A percentile compares a stretch with the other conserved stretches of the same genome.
These are phyloP conservation scores for Fragum fragum DNA, from an alignment of 2,888 invertebrate species.

Conservation along the genomic window DNA sequence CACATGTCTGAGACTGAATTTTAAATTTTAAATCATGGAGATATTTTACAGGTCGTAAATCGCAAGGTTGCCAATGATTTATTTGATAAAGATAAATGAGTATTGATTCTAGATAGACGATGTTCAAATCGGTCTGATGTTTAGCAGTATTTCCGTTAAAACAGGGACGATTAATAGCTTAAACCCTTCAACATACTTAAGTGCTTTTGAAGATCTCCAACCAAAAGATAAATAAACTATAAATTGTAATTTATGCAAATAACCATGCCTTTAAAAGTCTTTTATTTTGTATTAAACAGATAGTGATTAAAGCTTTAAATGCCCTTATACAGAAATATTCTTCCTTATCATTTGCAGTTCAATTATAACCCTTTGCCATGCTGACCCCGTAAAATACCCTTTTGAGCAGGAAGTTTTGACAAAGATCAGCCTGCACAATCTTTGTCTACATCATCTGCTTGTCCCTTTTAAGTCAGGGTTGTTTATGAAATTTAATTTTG, in stretches of 20 bases:
- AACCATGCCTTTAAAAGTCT: conserved; percentile 10
- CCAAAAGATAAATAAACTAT: conserved; percentile 20
- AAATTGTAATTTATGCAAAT: conserved; percentile 17
- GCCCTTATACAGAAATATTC: not conserved
- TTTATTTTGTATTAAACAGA: conserved; percentile 8
- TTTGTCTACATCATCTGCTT: too few species aligned
- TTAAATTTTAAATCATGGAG: not conserved
- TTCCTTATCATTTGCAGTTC: too few species aligned
- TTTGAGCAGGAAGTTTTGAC: too few species aligned
- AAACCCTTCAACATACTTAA: not conserved
- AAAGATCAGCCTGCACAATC: too few species aligned
- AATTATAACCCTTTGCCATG: too few species aligned
- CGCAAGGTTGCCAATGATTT: conserved; percentile 8
- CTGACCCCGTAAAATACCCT: too few species aligned
- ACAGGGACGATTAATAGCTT: conserved; percentile 16
- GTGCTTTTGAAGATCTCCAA: conserved; percentile 12
- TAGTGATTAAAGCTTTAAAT: not conserved
- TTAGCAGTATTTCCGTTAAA: not conserved
- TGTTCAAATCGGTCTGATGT: not conserved
- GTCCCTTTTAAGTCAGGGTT: too few species aligned
- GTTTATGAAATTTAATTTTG: too few species aligned
- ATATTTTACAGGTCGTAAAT: not conserved
- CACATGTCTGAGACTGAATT: not conserved
- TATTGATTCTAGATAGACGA: conserved; percentile 20
- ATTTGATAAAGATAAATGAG: conserved; percentile 7